phyloP scores from a whole-genome alignment of 2,888 invertebrate genomes.

The Cyclophora punctaria region DNA sequence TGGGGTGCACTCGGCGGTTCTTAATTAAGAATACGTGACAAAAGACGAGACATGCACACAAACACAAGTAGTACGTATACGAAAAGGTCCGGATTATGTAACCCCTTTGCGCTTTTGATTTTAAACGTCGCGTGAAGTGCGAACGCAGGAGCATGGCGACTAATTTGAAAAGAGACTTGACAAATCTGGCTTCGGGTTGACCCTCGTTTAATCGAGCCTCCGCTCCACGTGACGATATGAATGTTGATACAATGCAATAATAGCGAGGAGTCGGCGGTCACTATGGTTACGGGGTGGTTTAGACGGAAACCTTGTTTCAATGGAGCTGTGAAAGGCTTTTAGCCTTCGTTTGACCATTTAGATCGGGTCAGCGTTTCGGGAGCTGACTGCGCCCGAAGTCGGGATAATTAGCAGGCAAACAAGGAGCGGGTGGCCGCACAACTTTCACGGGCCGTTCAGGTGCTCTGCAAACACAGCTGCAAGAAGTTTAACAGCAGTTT shows the following conservation, averaged over 20 bases:
- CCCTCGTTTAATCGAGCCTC: conserved; percentile 66
- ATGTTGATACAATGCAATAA: conserved; percentile 71
- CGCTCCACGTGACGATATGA: conserved; percentile 65
- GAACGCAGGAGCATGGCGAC: conserved; percentile 53
- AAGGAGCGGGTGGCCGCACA: conserved; percentile 55
- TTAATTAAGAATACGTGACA: conserved; percentile 77
- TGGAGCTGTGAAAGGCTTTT: conserved; percentile 56
- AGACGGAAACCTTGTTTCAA: conserved; percentile 51
- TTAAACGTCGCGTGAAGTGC: conserved; percentile 69
- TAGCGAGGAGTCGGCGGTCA: conserved; percentile 56
- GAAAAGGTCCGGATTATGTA: conserved; percentile 73
- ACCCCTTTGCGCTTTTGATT: conserved; percentile 75
- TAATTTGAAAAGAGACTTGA: conserved; percentile 71
- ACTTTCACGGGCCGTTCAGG: conserved; percentile 67
- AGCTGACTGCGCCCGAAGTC: conserved; percentile 50
- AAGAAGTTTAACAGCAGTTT: conserved; percentile 74
- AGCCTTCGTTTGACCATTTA: conserved; percentile 63
- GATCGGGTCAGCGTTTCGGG: conserved; percentile 61
- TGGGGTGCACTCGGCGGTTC: conserved; percentile 60
- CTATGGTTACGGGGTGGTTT: conserved; percentile 59
- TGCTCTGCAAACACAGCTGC: conserved; percentile 69
- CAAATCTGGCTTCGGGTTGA: conserved; percentile 69
- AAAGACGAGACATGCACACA: conserved; percentile 73
- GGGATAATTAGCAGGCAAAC: conserved; percentile 74
- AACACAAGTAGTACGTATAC: conserved; percentile 51